phyloP scores from a whole-genome alignment of 2,797 vertebrate genomes.

The Epinephelus malabaricus region DNA sequence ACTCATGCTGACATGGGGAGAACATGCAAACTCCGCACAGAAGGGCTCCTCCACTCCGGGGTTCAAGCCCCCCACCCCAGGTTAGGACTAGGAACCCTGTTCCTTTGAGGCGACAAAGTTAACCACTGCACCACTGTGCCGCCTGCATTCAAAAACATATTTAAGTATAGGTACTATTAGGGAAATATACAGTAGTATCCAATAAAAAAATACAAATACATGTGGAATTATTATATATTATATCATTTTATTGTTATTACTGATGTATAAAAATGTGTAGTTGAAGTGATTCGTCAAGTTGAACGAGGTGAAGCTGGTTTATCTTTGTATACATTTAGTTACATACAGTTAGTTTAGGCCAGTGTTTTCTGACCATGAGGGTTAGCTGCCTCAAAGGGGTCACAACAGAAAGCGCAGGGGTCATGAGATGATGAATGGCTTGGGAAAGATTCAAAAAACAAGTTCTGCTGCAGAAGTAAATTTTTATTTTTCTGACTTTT shows the following conservation, averaged over 20 bases:
- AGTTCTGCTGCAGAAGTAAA: not conserved
- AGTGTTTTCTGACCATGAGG: not conserved
- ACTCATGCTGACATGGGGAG: too few species aligned
- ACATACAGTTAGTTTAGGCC: constrained; percentile 5
- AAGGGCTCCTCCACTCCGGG: too few species aligned
- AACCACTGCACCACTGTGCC: too few species aligned
- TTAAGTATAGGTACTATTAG: not conserved
- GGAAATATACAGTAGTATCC: not conserved
- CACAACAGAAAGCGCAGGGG: not conserved
- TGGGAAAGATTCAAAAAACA: not conserved
- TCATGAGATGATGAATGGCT: not conserved
- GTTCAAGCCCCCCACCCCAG: too few species aligned
- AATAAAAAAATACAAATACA: not conserved
- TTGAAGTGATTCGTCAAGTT: too few species aligned
- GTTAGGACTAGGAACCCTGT: too few species aligned
- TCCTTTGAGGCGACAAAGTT: too few species aligned
- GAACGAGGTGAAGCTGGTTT: too few species aligned
- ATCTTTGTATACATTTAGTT: not conserved
- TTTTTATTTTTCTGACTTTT: not conserved
- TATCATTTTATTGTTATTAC: too few species aligned
- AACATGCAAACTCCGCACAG: too few species aligned
- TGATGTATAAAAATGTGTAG: too few species aligned
- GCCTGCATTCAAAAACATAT: not conserved
- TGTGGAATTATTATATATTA: too few species aligned
- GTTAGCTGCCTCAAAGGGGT: not conserved